These are phyloP conservation scores for Scylla paramamosain DNA, from an alignment of 1,140 invertebrate species.

Conservation along the genomic window DNA sequence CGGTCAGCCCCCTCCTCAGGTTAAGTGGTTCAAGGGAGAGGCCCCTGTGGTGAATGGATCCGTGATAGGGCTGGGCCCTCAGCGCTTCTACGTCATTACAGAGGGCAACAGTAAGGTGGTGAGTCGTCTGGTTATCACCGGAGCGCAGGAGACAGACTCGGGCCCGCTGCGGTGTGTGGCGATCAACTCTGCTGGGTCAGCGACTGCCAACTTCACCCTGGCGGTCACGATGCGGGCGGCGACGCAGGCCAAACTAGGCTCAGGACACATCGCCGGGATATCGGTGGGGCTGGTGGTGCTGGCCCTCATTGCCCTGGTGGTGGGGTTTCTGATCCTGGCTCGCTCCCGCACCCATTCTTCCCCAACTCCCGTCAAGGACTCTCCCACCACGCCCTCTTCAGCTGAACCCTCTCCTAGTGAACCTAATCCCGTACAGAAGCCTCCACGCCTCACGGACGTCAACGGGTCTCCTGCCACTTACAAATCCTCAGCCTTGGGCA, in stretches of 20 bases:
- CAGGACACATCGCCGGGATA: constrained; percentile 77
- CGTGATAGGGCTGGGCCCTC: constrained; percentile 83
- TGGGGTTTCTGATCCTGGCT: constrained; percentile 69
- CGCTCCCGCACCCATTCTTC: constrained; percentile 66
- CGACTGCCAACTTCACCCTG: constrained; percentile 89
- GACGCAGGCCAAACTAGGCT: constrained; percentile 64
- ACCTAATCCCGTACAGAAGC: constrained; percentile 86
- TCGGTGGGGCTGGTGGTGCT: constrained; percentile 75
- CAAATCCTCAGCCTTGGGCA: constrained; percentile 84
- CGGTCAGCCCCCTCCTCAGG: constrained; percentile 88
- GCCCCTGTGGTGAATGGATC: constrained; percentile 70
- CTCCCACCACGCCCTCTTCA: constrained; percentile 65
- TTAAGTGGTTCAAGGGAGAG: constrained; percentile 87
- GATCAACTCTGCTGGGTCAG: constrained; percentile 89
- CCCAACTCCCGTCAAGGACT: constrained; percentile 73
- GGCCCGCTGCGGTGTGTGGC: constrained; percentile 84
- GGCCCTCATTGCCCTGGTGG: constrained; percentile 65
- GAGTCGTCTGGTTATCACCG: constrained; percentile 90
- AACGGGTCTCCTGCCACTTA: constrained; percentile 69
- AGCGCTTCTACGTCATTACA: constrained; percentile 81
- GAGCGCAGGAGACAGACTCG: constrained; percentile 92
- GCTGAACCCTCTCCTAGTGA: constrained; percentile 63
- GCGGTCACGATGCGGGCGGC: constrained; percentile 73
- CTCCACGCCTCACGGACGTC: constrained; percentile 85
- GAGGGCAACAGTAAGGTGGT: constrained; percentile 84